phyloP scores from a whole-genome alignment of 2,113 vertebrate species.

The Morphnarchus princeps region DNA sequence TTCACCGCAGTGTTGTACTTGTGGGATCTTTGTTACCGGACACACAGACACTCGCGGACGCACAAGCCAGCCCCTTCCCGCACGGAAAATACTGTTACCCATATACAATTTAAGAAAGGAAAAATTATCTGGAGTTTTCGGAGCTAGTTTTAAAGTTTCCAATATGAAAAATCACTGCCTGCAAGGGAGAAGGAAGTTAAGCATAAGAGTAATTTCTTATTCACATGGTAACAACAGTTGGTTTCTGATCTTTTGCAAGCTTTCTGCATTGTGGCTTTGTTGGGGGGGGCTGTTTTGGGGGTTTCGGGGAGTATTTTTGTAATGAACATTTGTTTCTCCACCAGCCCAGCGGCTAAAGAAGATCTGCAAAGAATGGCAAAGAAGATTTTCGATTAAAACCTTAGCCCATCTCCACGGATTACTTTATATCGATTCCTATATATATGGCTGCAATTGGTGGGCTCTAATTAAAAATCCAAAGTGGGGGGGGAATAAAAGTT shows the following conservation, averaged over 20 bases:
- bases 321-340: conserved; percentile 63
- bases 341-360: background rate
- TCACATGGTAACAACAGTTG: conserved; percentile 56
- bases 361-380: too few species aligned
- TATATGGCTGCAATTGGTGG: too few species aligned
- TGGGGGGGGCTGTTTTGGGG: background rate
- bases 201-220: conserved; percentile 38
- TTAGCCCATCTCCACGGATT: too few species aligned
- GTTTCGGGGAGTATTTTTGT: conserved; percentile 23
- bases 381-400: too few species aligned
- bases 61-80: background rate
- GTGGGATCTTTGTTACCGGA: conserved; percentile 48
- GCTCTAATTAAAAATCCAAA: too few species aligned
- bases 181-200: conserved; percentile 35
- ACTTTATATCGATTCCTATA: too few species aligned
- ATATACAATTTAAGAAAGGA: background rate
- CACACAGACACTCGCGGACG: background rate
- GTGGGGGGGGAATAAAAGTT: too few species aligned
- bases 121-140: background rate
- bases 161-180: background rate
- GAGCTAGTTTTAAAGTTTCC: background rate
- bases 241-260: conserved; percentile 60
- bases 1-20: background rate
- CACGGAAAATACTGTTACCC: conserved; percentile 10
- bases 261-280: conserved; percentile 29